Evolutionary conservation across 1,140 invertebrate genomes (phyloP).

Genomic region (Drosophila repleta): DNA sequence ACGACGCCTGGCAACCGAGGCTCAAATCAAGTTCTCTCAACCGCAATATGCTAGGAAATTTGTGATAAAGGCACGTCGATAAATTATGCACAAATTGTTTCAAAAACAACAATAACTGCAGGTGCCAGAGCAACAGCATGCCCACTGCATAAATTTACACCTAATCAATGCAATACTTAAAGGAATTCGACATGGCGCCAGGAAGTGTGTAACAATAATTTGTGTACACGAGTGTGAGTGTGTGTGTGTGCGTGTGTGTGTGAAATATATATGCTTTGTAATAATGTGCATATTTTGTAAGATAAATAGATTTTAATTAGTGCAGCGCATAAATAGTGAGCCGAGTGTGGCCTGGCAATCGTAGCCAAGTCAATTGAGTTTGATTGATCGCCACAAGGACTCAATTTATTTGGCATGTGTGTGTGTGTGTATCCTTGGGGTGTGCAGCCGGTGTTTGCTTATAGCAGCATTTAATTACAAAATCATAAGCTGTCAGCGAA

Average conservation of each 20-base stretch:
- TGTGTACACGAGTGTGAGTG: background rate
- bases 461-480: slow-evolving; percentile 74
- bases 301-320: slow-evolving; percentile 82
- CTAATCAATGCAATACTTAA: slow-evolving; percentile 76
- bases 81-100: slow-evolving; percentile 33
- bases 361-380: slow-evolving; percentile 24
- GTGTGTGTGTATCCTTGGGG: slow-evolving; percentile 5
- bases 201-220: slow-evolving; percentile 27
- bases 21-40: slow-evolving; percentile 32
- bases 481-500: slow-evolving; percentile 74
- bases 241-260: slow-evolving; percentile 4
- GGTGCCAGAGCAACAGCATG: background rate
- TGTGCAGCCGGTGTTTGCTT: slow-evolving; percentile 46
- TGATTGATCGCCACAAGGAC: slow-evolving; percentile 41
- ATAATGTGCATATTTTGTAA: slow-evolving; percentile 57
- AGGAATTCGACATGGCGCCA: slow-evolving; percentile 54
- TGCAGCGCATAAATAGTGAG: slow-evolving; percentile 48
- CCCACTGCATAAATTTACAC: slow-evolving; percentile 68
- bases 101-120: slow-evolving; percentile 23
- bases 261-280: slow-evolving; percentile 32
- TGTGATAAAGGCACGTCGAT: slow-evolving; percentile 40
- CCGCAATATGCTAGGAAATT: slow-evolving; percentile 23
- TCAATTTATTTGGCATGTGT: slow-evolving; percentile 10
- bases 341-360: slow-evolving; percentile 33
- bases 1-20: slow-evolving; percentile 8